Base-by-base conservation (phyloP, 2,113 vertebrate genomes). In the Callocephalon fimbriatum region DNA sequence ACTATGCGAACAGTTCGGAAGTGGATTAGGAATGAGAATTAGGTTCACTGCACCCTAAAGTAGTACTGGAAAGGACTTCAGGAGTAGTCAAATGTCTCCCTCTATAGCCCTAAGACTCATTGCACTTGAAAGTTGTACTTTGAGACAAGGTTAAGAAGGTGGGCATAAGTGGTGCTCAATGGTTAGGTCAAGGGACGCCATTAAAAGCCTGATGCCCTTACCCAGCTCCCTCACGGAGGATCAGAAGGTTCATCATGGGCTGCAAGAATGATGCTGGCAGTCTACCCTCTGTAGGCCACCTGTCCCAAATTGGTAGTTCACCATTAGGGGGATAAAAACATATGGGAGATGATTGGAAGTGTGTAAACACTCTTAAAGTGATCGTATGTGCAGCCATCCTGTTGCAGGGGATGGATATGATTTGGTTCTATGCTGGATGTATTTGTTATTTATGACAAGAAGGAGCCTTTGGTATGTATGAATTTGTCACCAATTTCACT, bases 371-470 rank as follows among this genome's bases (percentile, higher is more conserved):
- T 59, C 70, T 51, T 25, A 9, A 88, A 88, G 16, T 11, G 26
- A 25, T 31, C 3, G 2, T 31, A n/a, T 0, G 0, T 10, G 16
- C 72, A 86, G 14, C 21, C 37, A 20, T 25, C 14, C 26, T 37
- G 16, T 4, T 21, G 17, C 14, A 37, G 37, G 9, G 21, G 26
- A 44, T 53, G 5, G 31, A 16, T 77, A 38, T 0, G 1, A 2
- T 78, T 93, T 74, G 29, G 3, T 42, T 59, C 66, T 59, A 9
- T 26, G 5, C 16, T 51, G 3, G 54, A 45, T 62, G 15, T 12
- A 53, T 20, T 90, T 92, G 56, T 90, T 35, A 51, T 58, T 83
- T 76, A 51, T 1, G 2, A 31, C 13, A 74, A 66, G 31, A 59
- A 78, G 82, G 4, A 31, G 8, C 6, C 38, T 82, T 67, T 38